Conservation (phyloP, 2,888 invertebrate species). For the Nomada ruficornis region DNA sequence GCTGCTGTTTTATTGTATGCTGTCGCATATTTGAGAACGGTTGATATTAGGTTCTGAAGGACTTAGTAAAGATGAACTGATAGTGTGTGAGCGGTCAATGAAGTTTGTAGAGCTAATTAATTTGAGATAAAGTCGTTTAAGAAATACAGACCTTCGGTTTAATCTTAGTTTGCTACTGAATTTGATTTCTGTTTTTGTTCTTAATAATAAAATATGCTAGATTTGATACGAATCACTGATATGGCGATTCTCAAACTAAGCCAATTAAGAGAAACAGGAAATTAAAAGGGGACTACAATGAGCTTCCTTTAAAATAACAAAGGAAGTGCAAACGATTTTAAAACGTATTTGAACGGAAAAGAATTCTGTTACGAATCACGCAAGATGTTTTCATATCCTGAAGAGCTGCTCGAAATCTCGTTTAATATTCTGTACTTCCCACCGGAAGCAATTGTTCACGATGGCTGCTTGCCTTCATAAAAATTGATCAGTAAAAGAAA, state of each 20-base stretch:
- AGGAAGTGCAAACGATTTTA: not conserved
- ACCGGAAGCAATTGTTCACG: slow-evolving; percentile 24
- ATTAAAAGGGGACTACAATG: not conserved
- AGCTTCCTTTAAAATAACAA: not conserved
- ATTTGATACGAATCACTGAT: not conserved
- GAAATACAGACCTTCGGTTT: no score
- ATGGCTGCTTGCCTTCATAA: slow-evolving; percentile 6
- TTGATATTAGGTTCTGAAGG: no score
- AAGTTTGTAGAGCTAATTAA: no score
- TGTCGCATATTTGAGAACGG: no score
- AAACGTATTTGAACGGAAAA: not conserved
- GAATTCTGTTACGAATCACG: slow-evolving; percentile 5
- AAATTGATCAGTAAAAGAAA: not conserved
- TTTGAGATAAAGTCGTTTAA: no score
- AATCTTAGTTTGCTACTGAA: no score
- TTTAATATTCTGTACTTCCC: not conserved
- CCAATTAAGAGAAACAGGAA: slow-evolving; percentile 19
- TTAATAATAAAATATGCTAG: not conserved
- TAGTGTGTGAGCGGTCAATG: no score
- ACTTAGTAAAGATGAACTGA: no score
- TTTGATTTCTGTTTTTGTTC: no score
- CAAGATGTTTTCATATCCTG: not conserved
- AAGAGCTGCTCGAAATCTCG: not conserved
- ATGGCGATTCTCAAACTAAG: not conserved
- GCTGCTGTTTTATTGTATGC: no score